phyloP scores from a whole-genome alignment of 2,113 vertebrate genomes.

The Orcinus orca region DNA sequence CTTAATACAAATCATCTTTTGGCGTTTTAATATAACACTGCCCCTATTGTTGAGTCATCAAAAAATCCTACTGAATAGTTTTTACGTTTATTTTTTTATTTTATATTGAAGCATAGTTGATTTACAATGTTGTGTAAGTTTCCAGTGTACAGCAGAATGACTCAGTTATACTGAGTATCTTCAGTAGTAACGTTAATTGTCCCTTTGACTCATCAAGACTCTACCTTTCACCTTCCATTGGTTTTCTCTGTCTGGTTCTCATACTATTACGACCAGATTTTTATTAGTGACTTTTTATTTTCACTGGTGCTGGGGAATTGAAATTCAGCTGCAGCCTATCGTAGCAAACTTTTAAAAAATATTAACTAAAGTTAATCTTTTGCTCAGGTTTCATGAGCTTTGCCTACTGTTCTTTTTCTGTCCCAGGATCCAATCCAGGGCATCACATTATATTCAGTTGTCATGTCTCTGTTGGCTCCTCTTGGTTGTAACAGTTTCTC shows the following conservation, averaged over 20 bases:
- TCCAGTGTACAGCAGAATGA: too few species aligned
- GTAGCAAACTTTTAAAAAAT: not conserved
- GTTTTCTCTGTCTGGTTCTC: conserved; percentile 56
- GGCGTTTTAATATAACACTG: not conserved
- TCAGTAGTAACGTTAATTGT: conserved; percentile 47
- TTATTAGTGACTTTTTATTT: conserved; percentile 8
- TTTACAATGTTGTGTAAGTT: too few species aligned
- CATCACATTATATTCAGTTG: not conserved
- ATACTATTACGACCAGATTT: conserved; percentile 31
- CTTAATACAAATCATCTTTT: not conserved
- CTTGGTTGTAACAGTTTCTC: not conserved
- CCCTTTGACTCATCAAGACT: conserved; percentile 58
- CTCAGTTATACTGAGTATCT: not conserved
- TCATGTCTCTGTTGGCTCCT: not conserved
- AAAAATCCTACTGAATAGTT: not conserved
- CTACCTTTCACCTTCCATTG: conserved; percentile 46
- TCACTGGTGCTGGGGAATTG: not conserved
- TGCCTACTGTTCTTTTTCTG: not conserved
- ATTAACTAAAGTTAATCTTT: not conserved
- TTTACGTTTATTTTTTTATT: too few species aligned
- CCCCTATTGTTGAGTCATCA: not conserved
- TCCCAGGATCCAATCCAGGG: not conserved
- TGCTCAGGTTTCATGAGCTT: not conserved
- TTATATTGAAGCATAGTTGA: too few species aligned
- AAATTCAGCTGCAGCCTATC: not conserved